Conservation (phyloP, 2,113 vertebrate species). For the Cnemophilus loriae region DNA sequence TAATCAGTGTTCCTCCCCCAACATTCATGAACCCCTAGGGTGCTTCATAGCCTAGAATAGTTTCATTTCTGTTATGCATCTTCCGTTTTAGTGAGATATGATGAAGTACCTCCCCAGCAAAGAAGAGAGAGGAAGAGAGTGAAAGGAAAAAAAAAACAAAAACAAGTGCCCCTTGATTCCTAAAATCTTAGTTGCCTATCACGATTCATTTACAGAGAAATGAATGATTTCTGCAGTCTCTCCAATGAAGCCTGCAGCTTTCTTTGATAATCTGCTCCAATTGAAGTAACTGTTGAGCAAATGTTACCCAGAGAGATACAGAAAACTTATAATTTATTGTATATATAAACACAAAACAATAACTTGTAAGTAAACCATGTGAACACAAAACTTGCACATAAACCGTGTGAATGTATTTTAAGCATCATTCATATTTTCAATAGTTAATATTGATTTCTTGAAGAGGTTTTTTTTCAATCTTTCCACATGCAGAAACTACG, state of each 20-base stretch:
- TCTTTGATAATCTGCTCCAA: conserved; percentile 15
- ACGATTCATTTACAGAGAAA: conserved; percentile 59
- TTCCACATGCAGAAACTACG: not conserved
- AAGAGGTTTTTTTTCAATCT: not conserved
- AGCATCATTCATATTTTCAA: conserved; percentile 16
- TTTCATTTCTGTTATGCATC: conserved; percentile 40
- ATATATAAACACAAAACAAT: conserved; percentile 8
- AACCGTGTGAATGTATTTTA: conserved; percentile 16
- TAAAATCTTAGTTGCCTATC: conserved; percentile 51
- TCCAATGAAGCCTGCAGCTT: conserved; percentile 27
- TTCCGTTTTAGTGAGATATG: conserved; percentile 59
- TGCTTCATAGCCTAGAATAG: conserved; percentile 64
- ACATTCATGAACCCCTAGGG: conserved; percentile 70
- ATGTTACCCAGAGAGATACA: conserved; percentile 18
- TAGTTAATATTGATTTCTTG: not conserved
- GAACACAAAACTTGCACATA: conserved; percentile 3
- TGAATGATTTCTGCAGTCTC: conserved; percentile 26
- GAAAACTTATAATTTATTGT: not conserved
- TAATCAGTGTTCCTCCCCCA: conserved; percentile 67
- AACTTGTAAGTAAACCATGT: not conserved
- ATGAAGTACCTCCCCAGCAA: conserved; percentile 62
- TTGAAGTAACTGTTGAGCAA: conserved; percentile 39
- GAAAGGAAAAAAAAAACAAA: not conserved
- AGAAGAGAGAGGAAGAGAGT: conserved; percentile 14
- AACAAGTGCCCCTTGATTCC: not conserved